phyloP scores from a whole-genome alignment of 2,888 invertebrate genomes.

The Electrophaes corylata region DNA sequence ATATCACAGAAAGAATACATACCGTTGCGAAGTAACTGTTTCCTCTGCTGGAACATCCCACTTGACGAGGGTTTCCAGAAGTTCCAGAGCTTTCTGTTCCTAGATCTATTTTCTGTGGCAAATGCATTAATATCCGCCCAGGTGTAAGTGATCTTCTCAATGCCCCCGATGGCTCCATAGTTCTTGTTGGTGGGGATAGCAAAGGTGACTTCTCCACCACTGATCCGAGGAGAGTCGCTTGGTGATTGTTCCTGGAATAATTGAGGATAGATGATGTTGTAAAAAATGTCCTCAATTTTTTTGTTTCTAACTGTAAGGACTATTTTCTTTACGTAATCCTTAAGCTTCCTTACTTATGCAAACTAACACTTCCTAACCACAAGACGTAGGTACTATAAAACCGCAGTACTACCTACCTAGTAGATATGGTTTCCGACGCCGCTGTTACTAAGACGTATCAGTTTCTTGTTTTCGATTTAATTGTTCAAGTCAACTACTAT shows the following conservation, averaged over 20 bases:
- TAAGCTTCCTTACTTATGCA: constrained; percentile 23
- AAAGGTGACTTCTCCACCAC: constrained; percentile 64
- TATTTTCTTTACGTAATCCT: not conserved
- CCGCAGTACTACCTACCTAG: constrained; percentile 22
- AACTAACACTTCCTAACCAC: constrained; percentile 25
- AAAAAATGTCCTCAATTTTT: too few species aligned
- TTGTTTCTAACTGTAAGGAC: not conserved
- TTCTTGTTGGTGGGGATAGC: constrained; percentile 57
- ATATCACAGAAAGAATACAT: not conserved
- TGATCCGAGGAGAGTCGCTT: constrained; percentile 59
- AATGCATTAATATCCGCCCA: constrained; percentile 93
- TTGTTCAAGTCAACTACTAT: constrained; percentile 1
- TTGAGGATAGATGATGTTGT: too few species aligned
- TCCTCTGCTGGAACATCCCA: constrained; percentile 81
- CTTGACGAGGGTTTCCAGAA: constrained; percentile 68
- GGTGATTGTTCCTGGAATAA: constrained; percentile 58
- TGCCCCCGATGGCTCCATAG: constrained; percentile 72
- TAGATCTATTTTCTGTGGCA: constrained; percentile 82
- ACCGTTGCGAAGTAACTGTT: constrained; percentile 91
- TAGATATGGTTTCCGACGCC: constrained; percentile 33
- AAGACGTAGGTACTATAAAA: constrained; percentile 23
- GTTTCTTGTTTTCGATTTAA: constrained; percentile 27
- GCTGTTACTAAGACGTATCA: constrained; percentile 26
- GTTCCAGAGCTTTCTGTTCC: constrained; percentile 73
- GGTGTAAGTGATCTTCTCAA: constrained; percentile 87